Evolutionary conservation across 2,888 invertebrate species (phyloP), one percentile per base, ranked within the genome.

Genomic region (Elegia similella): DNA sequence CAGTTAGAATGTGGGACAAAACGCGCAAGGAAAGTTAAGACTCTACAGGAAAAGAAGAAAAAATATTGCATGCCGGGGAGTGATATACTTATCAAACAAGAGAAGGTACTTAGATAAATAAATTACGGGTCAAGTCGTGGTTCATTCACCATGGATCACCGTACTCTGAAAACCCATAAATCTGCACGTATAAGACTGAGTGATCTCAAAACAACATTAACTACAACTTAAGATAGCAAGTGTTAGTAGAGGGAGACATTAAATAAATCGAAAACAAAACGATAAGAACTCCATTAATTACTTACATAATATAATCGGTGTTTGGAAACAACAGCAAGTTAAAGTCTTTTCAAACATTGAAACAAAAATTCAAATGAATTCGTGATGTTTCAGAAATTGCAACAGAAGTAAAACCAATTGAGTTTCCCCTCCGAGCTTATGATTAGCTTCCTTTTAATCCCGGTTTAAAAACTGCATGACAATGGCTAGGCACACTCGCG

Each of bases 371-470:
- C 32, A 15, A 59, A 53, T 52, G 47, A 38, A 58, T 62, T 53
- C 52, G 63, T 62, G 60, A 65, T 62, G 47, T 59, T 48, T 60
- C 50, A 65, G 61, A 57, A 62, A 69, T 67, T 62, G 68, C 48
- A 61, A 64, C 59, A 63, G 59, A 56, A 56, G 60, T 57, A 66
- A 67, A 62, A 68, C 62, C 64, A 72, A 72, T 72, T 68, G 70
- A 66, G 67, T 67, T 75, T 75, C 76, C 81, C 75, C 73, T 74
- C 67, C 62, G 67, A 64, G 64, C 64, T 75, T 76, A 75, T 84
- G 86, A 89, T 87, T 86, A 86, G 83, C 83, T 81, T 78, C 80
- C 73, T 78, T 80, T 82, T 86, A 88, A 89, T 88, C 87, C 83
- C 76, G 78, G 77, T 79, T 86, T 84, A 82, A 84, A 86, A 89